phyloP scores from a whole-genome alignment of 2,797 vertebrate species.

The Craterocephalus amniculus region DNA sequence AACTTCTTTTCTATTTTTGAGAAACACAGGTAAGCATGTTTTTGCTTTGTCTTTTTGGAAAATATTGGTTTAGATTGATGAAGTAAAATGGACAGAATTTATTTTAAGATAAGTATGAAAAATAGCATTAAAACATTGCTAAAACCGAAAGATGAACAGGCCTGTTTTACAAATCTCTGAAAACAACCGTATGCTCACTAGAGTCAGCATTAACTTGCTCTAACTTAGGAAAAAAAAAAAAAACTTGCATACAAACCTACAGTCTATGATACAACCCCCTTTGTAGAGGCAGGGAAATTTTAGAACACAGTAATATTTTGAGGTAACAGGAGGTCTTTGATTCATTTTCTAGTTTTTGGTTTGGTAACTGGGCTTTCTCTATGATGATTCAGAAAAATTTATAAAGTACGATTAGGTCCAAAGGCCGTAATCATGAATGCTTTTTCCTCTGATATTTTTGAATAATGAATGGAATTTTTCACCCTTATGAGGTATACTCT shows the following conservation, averaged over 20 bases:
- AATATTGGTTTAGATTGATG: neutral
- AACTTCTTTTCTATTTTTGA: neutral
- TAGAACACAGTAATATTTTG: neutral
- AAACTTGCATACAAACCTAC: neutral
- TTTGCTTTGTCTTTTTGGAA: neutral
- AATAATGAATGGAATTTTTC: slow-evolving; percentile 6
- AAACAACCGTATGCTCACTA: neutral
- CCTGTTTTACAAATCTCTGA: neutral
- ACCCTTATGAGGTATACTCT: neutral
- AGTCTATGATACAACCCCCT: neutral
- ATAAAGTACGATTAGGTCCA: neutral
- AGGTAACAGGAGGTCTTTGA: neutral
- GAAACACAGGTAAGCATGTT: neutral
- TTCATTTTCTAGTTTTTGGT: neutral
- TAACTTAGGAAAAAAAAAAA: neutral
- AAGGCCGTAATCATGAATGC: neutral
- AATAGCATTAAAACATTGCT: neutral
- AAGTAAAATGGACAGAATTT: neutral
- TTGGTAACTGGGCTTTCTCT: neutral
- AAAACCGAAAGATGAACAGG: neutral
- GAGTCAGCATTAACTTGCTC: neutral
- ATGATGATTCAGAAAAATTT: neutral
- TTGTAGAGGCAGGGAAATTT: neutral
- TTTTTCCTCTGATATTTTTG: neutral
- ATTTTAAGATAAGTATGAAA: neutral